Evolutionary conservation across 2,113 vertebrate genomes (phyloP).

Genomic region (Chloropsis cyanopogon): DNA sequence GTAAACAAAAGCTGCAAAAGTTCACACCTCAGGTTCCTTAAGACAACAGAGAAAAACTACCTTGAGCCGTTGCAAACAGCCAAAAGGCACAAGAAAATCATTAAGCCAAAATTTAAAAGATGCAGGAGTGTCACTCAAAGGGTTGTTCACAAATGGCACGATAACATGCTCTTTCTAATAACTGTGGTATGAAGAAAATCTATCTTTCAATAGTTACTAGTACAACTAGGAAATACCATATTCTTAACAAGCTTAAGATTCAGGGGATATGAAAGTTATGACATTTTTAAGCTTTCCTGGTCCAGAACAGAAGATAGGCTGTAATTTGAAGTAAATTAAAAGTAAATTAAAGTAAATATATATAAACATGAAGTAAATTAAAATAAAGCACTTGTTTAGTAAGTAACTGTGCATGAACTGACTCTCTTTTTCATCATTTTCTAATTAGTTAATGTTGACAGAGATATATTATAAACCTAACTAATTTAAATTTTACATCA

Average conservation of each 20-base stretch:
- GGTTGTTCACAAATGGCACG: background rate
- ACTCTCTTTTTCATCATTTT: background rate
- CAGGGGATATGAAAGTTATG: background rate
- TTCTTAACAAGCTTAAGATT: background rate
- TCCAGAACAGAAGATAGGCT: background rate
- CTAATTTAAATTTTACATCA: background rate
- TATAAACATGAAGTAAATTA: background rate
- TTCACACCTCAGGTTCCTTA: background rate
- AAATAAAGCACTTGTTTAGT: background rate
- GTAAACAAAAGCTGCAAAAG: background rate
- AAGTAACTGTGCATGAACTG: background rate
- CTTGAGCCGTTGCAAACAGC: background rate
- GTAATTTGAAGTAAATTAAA: background rate
- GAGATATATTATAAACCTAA: background rate
- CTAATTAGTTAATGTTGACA: background rate
- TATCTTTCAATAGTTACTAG: background rate
- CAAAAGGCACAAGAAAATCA: background rate
- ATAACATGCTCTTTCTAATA: background rate
- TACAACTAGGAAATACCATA: background rate
- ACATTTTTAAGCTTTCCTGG: background rate
- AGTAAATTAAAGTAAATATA: background rate
- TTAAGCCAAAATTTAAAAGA: background rate
- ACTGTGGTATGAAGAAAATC: background rate
- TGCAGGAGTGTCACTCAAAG: background rate
- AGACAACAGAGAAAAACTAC: background rate